Evolutionary conservation across 2,888 invertebrate genomes (phyloP), one percentile per base, ranked within the genome.

Genomic region (Dilophus febrilis): DNA sequence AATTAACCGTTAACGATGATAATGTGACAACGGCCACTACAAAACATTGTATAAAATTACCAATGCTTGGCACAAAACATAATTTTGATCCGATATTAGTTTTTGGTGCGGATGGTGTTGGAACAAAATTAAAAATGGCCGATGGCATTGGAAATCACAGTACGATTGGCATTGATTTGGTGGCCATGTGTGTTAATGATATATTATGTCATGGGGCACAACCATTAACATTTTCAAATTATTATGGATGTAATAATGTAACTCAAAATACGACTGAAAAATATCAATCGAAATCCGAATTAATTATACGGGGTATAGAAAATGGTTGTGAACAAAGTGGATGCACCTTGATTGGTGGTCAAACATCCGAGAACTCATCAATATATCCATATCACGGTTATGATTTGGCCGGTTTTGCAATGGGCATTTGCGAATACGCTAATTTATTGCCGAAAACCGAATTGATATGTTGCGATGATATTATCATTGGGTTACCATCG

Each of bases 141-240:
- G 83, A 91, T 58, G 71, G 72, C 49, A 74, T 72, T 45, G 72
- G 74, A 40, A 68, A 74, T 11, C 87, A 92, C 60, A 65, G 71
- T 45, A 81, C 82, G 1, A 77, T 97, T 44, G 97, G 97, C 28
- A 74, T 88, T 43, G 98, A 98, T 65, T 67, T 98, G 43, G 97
- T 98, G 2, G 97, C 95, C 10, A 97, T 97, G 97, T 97, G 95
- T 56, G 94, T 88, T 6, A 98, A 98, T 64, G 97, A 97, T 61
- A 79, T 98, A 35, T 67, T 98, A 27, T 91, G 91, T 46, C 91
- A 94, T 52, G 95, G 94, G 5, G 97, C 94, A 0, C 81, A 87
- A 48, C 94, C 97, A 0, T 64, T 94, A n/a, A 91, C 88, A 46
- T 95, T 97, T 67, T 70, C 95, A 27, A 94, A 97, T 62, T 97